Conservation (phyloP, 2,888 invertebrate species). For the Ypsolopha sequella region DNA sequence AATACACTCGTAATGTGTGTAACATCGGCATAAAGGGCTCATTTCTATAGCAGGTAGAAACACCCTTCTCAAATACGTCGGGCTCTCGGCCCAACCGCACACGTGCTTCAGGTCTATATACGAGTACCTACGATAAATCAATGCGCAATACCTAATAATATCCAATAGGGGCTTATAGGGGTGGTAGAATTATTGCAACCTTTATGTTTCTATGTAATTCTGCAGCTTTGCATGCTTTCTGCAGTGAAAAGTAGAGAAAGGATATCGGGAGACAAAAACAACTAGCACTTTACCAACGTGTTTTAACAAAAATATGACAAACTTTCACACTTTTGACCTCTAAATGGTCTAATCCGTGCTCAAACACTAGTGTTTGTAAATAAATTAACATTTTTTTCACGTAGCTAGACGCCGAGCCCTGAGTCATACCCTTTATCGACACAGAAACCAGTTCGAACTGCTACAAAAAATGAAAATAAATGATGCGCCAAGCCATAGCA, state of each 20-base stretch:
- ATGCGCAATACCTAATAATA: slow-evolving; percentile 17
- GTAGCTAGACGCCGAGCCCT: slow-evolving; percentile 16
- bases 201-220: no score
- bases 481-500: slow-evolving; percentile 25
- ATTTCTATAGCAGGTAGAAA: slow-evolving; percentile 55
- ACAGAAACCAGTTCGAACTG: slow-evolving; percentile 48
- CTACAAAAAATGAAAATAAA: slow-evolving; percentile 36
- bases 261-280: no score
- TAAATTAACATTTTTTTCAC: background rate
- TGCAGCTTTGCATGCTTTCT: no score
- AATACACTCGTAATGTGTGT: slow-evolving; percentile 12
- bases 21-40: slow-evolving; percentile 15
- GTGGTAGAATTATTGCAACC: background rate
- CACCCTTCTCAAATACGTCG: slow-evolving; percentile 46
- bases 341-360: background rate
- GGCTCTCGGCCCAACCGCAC: slow-evolving; percentile 27
- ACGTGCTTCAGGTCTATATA: slow-evolving; percentile 33
- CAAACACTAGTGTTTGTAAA: background rate
- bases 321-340: no score
- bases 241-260: no score
- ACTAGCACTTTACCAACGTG: no score
- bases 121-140: slow-evolving; percentile 57
- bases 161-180: slow-evolving; percentile 8
- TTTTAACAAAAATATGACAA: no score
- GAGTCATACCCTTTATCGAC: slow-evolving; percentile 54